Conservation (phyloP, 2,888 invertebrate genomes). For the Chamaedrilus cognettii region DNA sequence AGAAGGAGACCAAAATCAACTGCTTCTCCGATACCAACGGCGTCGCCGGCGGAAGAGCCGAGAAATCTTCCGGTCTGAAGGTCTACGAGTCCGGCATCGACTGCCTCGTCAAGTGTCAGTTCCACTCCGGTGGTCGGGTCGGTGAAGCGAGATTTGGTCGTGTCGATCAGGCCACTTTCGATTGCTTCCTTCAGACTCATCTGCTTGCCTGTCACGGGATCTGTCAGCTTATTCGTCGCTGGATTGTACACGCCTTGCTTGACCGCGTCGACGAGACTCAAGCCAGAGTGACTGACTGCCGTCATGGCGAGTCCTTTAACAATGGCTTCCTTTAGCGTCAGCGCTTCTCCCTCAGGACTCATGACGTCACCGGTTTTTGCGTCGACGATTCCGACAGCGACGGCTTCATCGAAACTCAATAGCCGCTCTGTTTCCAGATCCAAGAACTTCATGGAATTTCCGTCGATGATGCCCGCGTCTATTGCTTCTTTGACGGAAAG, state of each 20-base stretch:
- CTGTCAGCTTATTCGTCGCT: conserved; percentile 44
- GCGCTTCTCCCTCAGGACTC: conserved; percentile 40
- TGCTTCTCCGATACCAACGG: conserved; percentile 77
- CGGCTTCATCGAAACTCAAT: conserved; percentile 66
- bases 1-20: conserved; percentile 84
- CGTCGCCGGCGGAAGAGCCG: conserved; percentile 70
- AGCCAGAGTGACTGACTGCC: conserved; percentile 21
- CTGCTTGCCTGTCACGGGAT: conserved; percentile 31
- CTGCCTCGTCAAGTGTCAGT: conserved; percentile 89
- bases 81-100: conserved; percentile 84
- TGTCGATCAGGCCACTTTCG: conserved; percentile 27
- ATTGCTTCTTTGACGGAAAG: conserved; percentile 76
- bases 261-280: conserved; percentile 51
- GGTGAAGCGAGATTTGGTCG: conserved; percentile 64
- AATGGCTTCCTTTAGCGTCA: conserved; percentile 44
- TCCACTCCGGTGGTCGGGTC: conserved; percentile 71
- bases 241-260: conserved; percentile 51
- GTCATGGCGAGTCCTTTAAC: conserved; percentile 30
- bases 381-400: conserved; percentile 45
- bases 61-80: conserved; percentile 69
- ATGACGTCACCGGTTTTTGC: conserved; percentile 54
- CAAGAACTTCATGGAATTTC: conserved; percentile 66
- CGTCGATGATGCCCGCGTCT: conserved; percentile 75
- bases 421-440: conserved; percentile 60
- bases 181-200: conserved; percentile 68